Base-by-base conservation (phyloP, 2,113 vertebrate genomes). In the Lamprologus speciosus region DNA sequence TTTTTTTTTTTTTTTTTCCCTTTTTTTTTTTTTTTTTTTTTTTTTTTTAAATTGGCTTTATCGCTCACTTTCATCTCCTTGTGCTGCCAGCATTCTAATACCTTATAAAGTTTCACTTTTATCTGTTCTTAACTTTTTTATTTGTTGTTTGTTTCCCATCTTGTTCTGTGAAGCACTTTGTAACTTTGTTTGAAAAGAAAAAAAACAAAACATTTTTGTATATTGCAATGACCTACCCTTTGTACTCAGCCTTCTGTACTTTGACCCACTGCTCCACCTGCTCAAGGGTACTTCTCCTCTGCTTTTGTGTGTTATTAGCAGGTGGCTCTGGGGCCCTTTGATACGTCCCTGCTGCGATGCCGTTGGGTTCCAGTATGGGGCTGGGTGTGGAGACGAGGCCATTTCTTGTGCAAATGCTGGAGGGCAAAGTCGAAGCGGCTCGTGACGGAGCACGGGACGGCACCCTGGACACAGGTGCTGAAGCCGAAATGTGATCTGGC, bases 201-300 rank as follows among this genome's bases (percentile, higher is more conserved):
- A 80, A 23, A 33, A 6, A 8, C n/a, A n/a, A 12, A 2, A 0
- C 2, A 35, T 9, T 40, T 70, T 53, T 19, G 35, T 14, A 83
- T 12, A 54, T 47, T 50, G 23, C 13, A 17, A 26, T 16, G 42
- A 96, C 97, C 93, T 65, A 99, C 98, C 97, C 98, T 95, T 95
- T 97, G 68, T 95, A 80, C 1, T 98, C 98, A 40, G 95, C 96
- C 94, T 97, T 99, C 94, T 98, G 98, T 81, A 97, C 95, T 93
- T 98, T 97, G 8, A 98, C 96, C 98, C 98, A 99, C 78, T 97
- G 97, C 84, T 99, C 98, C 96, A 98, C 97, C 80, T 98, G 97
- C 88, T 97, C 97, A 96, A 98, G 94, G 70, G 95, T 90, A 84
- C 94, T 98, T 86, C 96, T 97, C 92, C 97, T 96, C 90, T 98